phyloP scores from a whole-genome alignment of 2,113 vertebrate genomes.

The cat (Felis catus) region DNA sequence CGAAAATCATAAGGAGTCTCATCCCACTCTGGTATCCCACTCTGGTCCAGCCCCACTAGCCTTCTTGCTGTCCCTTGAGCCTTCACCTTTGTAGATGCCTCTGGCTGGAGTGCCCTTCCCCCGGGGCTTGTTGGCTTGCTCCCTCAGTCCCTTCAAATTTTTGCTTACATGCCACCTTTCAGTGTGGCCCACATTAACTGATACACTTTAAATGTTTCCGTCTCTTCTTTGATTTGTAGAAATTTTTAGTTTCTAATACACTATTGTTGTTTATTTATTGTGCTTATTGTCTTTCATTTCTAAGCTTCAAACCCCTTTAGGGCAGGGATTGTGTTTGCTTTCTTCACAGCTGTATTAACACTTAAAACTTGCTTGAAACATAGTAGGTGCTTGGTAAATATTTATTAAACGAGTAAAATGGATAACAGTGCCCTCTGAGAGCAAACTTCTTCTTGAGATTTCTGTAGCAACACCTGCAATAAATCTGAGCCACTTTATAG shows the following conservation, averaged over 20 bases:
- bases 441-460: not conserved
- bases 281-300: not conserved
- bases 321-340: not conserved
- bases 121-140: not conserved
- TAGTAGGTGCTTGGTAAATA: slow-evolving; percentile 58
- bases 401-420: not conserved
- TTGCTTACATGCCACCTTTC: not conserved
- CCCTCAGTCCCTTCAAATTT: not conserved
- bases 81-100: not conserved
- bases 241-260: not conserved
- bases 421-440: not conserved
- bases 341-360: not conserved
- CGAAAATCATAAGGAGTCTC: not conserved
- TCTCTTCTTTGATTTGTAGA: not conserved
- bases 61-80: not conserved
- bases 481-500: not conserved
- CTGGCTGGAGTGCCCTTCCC: no score
- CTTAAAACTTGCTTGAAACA: not conserved
- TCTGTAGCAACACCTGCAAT: not conserved
- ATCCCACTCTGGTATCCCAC: not conserved
- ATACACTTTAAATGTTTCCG: not conserved
- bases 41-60: not conserved
- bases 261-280: not conserved
- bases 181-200: not conserved
- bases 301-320: not conserved